Evolutionary conservation across 2,113 vertebrate genomes (phyloP), one percentile per base, ranked within the genome.

Genomic region (Ascaphus truei): DNA sequence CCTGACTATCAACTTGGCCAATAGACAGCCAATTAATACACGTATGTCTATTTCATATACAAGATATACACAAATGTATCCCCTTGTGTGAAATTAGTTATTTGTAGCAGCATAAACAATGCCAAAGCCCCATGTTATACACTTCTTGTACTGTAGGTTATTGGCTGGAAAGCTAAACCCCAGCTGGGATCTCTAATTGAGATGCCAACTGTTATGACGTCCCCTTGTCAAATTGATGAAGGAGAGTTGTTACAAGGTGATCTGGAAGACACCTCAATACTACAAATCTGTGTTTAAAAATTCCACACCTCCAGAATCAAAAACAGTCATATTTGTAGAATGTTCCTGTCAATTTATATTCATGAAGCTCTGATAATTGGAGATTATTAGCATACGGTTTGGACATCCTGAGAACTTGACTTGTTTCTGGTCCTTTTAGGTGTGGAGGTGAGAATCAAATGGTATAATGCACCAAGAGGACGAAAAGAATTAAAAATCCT

Each of bases 11-110:
- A 51, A 33, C 62, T 2, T 18, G 33, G 10, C 23, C 22, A 10
- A 53, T 27, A 36, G 33, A 51, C 34, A 64, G 39, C 31, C 62
- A 51, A 64, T 64, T 64, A 66, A 55, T 23, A 51, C 50, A 31
- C 55, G 31, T 43, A 8, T 43, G 34, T 55, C 43, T 34, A 53
- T 26, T 66, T 16, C 9, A 41, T 26, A 36, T 43, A 22, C 15
- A 30, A 29, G 34, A 37, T 66, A 31, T 23, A 16, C 43, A 26
- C 7, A 45, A 9, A 45, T n/a, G 41, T 20, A 18, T 43, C 13
- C 66, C 53, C 64, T 47, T 52, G 37, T 57, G 64, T 30, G 55
- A 50, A 50, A 69, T 59, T 59, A 50, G 51, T 69, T 60, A 51
- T 60, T 69, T 60, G 50, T 39, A 60, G 55, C 50, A 60, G 25